Conservation (phyloP, 2,797 vertebrate species). For the Phalanger gymnotis region DNA sequence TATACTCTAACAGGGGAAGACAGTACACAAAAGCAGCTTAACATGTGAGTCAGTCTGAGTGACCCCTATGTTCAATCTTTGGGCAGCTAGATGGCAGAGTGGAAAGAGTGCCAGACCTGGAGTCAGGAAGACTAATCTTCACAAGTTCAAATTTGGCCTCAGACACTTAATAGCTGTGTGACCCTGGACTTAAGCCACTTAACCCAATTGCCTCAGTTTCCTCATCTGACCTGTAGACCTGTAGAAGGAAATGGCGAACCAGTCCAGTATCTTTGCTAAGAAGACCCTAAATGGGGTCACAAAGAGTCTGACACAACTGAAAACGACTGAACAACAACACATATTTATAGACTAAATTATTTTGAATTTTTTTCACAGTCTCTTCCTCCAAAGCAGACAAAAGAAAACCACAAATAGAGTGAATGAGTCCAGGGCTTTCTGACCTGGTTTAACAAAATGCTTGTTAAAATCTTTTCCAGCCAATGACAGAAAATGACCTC, state of each 20-base stretch:
- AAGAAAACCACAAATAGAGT: background rate
- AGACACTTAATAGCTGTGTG: background rate
- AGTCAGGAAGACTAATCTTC: too few species aligned
- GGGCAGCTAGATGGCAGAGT: background rate
- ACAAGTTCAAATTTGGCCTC: background rate
- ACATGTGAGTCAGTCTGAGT: background rate
- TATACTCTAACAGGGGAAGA: too few species aligned
- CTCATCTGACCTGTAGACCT: background rate
- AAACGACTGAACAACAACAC: background rate
- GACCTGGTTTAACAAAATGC: background rate
- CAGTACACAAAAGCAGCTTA: background rate
- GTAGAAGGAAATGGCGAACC: background rate
- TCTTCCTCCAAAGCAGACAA: background rate
- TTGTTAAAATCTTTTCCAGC: background rate
- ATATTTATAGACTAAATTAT: background rate
- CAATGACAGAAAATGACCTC: background rate
- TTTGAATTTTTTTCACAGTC: background rate
- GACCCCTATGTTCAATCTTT: background rate
- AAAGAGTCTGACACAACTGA: background rate
- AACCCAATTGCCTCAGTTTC: background rate
- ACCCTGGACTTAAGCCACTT: background rate
- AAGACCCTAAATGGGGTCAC: background rate
- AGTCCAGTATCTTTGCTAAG: background rate
- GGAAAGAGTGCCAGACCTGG: background rate
- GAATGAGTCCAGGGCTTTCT: background rate